Conservation (phyloP, 2,113 vertebrate genomes). For the Microtus montanus region DNA sequence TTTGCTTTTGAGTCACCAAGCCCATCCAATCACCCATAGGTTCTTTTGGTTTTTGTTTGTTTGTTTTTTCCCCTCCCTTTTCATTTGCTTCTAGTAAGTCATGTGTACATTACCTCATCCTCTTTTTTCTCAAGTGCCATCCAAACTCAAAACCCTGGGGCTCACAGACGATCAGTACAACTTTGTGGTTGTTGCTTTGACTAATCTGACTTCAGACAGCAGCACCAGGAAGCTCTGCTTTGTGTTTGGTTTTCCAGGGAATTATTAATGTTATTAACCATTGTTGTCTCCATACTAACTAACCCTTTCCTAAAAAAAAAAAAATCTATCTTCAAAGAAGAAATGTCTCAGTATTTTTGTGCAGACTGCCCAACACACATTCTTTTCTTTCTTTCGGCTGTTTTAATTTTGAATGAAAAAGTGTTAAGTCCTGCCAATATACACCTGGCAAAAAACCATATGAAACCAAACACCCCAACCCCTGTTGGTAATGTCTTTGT, state of each 20-base stretch:
- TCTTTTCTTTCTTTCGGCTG: not conserved
- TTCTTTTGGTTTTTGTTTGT: not conserved
- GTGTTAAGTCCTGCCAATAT: not conserved
- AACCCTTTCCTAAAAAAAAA: not conserved
- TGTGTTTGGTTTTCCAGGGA: not conserved
- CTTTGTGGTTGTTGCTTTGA: not conserved
- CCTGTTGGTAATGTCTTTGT: not conserved
- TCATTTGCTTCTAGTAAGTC: slow-evolving; percentile 73
- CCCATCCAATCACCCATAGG: slow-evolving; percentile 71
- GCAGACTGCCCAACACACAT: not conserved
- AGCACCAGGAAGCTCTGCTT: not conserved
- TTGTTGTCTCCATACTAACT: not conserved
- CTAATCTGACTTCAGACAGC: not conserved
- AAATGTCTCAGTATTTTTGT: not conserved
- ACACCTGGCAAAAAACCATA: not conserved
- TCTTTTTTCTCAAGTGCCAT: slow-evolving; percentile 69
- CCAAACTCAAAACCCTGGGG: slow-evolving; percentile 61
- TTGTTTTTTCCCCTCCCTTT: not conserved
- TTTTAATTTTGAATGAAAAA: slow-evolving; percentile 17
- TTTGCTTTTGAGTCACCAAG: slow-evolving; percentile 67
- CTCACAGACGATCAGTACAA: not conserved
- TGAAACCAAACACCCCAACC: not conserved
- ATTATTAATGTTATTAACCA: not conserved
- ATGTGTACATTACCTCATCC: slow-evolving; percentile 71
- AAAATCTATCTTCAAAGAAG: not conserved